These are phyloP conservation scores for Tenebrio molitor DNA, from an alignment of 1,140 invertebrate genomes.

Conservation along the genomic window DNA sequence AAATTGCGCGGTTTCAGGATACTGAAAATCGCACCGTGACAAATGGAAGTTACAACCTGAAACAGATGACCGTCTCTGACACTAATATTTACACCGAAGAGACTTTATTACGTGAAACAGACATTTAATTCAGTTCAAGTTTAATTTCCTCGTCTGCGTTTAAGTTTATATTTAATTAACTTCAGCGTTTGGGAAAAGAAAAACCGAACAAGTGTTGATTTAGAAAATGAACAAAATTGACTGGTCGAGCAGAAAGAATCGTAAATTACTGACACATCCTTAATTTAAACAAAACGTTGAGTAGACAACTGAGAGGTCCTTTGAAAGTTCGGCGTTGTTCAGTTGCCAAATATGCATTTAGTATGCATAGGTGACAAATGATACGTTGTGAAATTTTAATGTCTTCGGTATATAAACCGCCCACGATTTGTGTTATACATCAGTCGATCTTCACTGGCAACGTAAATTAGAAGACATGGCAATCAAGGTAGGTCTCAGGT, in stretches of 20 bases:
- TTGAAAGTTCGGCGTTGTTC: constrained; percentile 6
- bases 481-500: constrained; percentile 48
- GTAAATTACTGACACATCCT: constrained; percentile 22
- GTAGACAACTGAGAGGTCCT: neutral
- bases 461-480: constrained; percentile 48
- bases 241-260: neutral
- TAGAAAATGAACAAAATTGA: constrained; percentile 11
- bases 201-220: constrained; percentile 4
- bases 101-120: neutral
- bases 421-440: constrained; percentile 22
- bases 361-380: neutral
- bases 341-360: constrained; percentile 14
- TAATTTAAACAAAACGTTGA: constrained; percentile 1
- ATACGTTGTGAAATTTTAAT: constrained; percentile 27
- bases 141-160: constrained; percentile 3
- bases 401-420: constrained; percentile 27
- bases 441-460: constrained; percentile 42
- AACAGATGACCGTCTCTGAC: constrained; percentile 15
- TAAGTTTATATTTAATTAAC: constrained; percentile 32
- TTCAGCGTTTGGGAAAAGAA: constrained; percentile 9
- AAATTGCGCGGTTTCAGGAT: neutral
- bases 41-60: neutral
- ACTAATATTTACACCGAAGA: neutral
- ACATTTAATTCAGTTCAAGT: constrained; percentile 5
- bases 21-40: neutral